Percentiles rank a stretch among this genome's conserved stretches.
Conservation (phyloP, 2,797 vertebrate species). For the Falco naumanni region DNA sequence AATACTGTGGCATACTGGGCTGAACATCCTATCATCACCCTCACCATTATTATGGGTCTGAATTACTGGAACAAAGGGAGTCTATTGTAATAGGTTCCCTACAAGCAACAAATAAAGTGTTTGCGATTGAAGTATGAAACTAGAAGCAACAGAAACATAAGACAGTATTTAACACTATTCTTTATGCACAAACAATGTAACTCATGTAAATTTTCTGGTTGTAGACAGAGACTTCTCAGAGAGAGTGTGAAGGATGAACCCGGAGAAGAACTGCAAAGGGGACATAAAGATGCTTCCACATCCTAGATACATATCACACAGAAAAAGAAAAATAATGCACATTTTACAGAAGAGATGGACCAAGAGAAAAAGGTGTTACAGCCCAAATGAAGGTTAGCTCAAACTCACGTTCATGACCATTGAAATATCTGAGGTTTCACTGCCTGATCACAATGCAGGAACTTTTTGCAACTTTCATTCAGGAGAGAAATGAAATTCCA, state of each 20-base stretch:
- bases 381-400: background rate
- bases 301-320: background rate
- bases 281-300: background rate
- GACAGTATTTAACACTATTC: background rate
- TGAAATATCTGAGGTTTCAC: background rate
- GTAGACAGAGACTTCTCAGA: background rate
- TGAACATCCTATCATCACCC: background rate
- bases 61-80: background rate
- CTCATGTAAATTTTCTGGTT: background rate
- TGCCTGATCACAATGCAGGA: background rate
- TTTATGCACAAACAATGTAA: background rate
- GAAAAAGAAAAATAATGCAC: background rate
- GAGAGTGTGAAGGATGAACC: background rate
- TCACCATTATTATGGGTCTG: background rate
- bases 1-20: background rate
- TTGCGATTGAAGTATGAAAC: background rate
- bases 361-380: background rate
- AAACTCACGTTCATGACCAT: background rate
- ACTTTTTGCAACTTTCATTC: background rate
- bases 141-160: background rate
- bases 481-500: background rate
- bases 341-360: background rate
- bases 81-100: background rate
- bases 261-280: background rate
- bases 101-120: rapidly evolving